Evolutionary conservation across 2,888 invertebrate species (phyloP).

Genomic region (Spodoptera littoralis): DNA sequence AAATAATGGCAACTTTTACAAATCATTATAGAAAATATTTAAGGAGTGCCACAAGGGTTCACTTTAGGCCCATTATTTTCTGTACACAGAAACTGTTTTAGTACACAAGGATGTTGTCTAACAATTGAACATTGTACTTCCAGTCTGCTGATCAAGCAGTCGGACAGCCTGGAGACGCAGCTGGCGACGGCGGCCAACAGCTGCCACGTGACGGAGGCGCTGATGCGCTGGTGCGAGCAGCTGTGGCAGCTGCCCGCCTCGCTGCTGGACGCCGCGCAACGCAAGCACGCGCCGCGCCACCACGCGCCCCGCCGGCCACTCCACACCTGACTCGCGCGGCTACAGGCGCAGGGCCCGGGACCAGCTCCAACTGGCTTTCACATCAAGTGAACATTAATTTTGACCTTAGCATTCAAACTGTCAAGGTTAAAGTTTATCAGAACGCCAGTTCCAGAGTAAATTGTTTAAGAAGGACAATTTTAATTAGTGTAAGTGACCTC

Average conservation of each 20-base stretch:
- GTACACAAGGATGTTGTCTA: not conserved
- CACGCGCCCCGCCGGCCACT: slow-evolving; percentile 70
- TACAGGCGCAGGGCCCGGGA: slow-evolving; percentile 38
- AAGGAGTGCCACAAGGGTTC: slow-evolving; percentile 5
- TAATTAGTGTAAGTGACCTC: slow-evolving; percentile 18
- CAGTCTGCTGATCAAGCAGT: slow-evolving; percentile 90
- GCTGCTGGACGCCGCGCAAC: slow-evolving; percentile 89
- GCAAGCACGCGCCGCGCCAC: slow-evolving; percentile 74
- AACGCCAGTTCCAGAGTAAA: slow-evolving; percentile 26
- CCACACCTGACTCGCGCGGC: slow-evolving; percentile 71
- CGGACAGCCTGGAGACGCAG: slow-evolving; percentile 91
- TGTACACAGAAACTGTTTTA: too few species aligned
- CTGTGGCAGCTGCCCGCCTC: slow-evolving; percentile 94
- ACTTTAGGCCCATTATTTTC: not conserved
- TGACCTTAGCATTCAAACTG: slow-evolving; percentile 54
- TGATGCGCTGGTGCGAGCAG: slow-evolving; percentile 93
- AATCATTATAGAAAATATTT: too few species aligned
- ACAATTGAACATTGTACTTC: slow-evolving; percentile 33
- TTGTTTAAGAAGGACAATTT: slow-evolving; percentile 14
- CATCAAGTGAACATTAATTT: slow-evolving; percentile 41
- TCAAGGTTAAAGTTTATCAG: slow-evolving; percentile 55
- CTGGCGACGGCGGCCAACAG: slow-evolving; percentile 96
- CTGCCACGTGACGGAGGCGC: slow-evolving; percentile 94
- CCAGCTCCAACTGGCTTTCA: slow-evolving; percentile 36
- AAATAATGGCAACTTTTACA: too few species aligned